phyloP scores from a whole-genome alignment of 2,113 vertebrate genomes.

The Theropithecus gelada region DNA sequence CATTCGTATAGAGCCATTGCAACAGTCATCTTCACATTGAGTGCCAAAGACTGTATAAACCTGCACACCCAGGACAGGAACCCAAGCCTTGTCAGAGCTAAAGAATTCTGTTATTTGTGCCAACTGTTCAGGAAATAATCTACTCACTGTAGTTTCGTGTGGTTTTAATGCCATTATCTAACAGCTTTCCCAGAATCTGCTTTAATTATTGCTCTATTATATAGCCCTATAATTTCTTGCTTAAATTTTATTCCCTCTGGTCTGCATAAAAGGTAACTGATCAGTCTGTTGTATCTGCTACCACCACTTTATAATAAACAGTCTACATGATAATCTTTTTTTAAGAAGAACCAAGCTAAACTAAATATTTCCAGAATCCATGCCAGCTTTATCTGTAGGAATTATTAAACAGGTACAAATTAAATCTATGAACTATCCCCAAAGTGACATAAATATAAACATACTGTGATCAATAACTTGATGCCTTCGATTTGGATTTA shows the following conservation, averaged over 20 bases:
- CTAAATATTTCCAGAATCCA: slow-evolving; percentile 14
- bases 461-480: neutral
- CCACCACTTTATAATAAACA: slow-evolving; percentile 1
- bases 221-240: neutral
- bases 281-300: neutral
- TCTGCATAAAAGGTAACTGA: slow-evolving; percentile 5
- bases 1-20: neutral
- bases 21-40: neutral
- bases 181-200: neutral
- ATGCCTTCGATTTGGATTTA: neutral
- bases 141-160: neutral
- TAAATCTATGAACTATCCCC: neutral
- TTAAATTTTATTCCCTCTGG: slow-evolving; percentile 2
- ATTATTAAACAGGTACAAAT: neutral
- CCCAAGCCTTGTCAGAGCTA: neutral
- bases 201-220: slow-evolving; percentile 29
- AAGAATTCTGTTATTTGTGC: neutral
- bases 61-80: neutral
- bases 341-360: slow-evolving; percentile 14
- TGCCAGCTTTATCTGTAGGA: neutral
- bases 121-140: neutral
- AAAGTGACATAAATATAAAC: neutral
- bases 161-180: neutral
- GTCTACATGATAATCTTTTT: neutral
- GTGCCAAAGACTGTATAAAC: neutral